Base-by-base conservation (phyloP, 1,140 invertebrate genomes). In the Metaphire vulgaris region DNA sequence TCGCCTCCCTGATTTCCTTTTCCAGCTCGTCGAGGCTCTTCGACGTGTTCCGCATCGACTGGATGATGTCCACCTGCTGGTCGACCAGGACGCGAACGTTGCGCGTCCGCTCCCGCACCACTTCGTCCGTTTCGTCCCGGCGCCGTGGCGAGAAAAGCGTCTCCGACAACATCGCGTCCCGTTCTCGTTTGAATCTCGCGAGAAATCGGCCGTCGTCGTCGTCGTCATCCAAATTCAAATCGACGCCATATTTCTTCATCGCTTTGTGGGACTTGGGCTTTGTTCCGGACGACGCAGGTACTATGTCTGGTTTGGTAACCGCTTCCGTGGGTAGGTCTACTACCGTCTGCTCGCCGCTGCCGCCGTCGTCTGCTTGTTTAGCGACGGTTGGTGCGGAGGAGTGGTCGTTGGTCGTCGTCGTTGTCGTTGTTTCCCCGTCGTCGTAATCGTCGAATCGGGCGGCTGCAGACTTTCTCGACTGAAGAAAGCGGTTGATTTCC, bases 41-140 rank as follows among this genome's bases (percentile, higher is more conserved):
- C 41, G 72, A 73, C 2, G 34, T 34, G 2, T 32, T 29, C 28
- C 41, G 32, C 12, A 73, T 34, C 31, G 32, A 28, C 32, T 73
- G 33, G 72, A 31, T 28, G 34, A 73, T 73, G n/a, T 73, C 72
- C 72, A 64, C 29, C 56, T 73, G 72, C 28, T 73, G 72, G 41
- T 73, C 72, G 72, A 73, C 41, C 32, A 73, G 31, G 34, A 34
- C 32, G 1, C 34, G 32, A 21, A 73, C 41, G 41, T 73, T 73
- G 72, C 72, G 72, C 16, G 72, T 73, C 41, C 34, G 32, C 28
- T 73, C 72, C 72, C 34, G 33, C 32, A 73, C 41, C 6, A 73
- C 12, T n/a, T 73, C 72, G 15, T 73, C 72, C 6, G 72, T 73
- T 16, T 73, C 72, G 15, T 31, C 33, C 26, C 33, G 33, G 33